Evolutionary conservation across 2,113 vertebrate genomes (phyloP).

Genomic region (Seriola aureovittata): DNA sequence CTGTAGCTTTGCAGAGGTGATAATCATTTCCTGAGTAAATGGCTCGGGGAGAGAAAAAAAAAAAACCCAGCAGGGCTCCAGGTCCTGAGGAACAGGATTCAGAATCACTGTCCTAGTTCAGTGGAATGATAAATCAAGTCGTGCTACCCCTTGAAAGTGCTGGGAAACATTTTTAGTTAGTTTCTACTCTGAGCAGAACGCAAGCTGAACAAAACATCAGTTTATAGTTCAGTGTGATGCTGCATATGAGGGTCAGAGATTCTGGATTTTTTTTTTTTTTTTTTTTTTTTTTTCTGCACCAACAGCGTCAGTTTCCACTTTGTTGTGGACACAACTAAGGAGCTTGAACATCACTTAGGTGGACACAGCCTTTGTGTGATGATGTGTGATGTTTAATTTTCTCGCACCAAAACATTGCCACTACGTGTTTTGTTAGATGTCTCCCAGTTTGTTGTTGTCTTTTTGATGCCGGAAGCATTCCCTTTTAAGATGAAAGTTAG

Average conservation of each 20-base stretch:
- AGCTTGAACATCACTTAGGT: background rate
- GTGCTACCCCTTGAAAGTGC: background rate
- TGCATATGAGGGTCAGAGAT: background rate
- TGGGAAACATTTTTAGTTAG: constrained; percentile 2
- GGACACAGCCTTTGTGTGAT: background rate
- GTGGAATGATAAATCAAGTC: constrained; percentile 23
- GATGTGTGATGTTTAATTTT: background rate
- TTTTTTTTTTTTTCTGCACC: background rate
- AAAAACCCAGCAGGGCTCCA: constrained; percentile 6
- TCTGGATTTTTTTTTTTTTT: background rate
- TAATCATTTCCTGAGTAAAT: constrained; percentile 20
- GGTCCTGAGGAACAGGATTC: constrained; percentile 11
- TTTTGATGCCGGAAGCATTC: constrained; percentile 16
- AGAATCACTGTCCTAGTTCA: constrained; percentile 13
- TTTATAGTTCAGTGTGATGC: background rate
- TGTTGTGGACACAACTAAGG: background rate
- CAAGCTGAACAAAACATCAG: background rate
- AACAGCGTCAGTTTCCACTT: constrained; percentile 2
- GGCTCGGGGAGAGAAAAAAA: background rate
- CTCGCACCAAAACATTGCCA: background rate
- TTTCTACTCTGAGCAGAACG: background rate
- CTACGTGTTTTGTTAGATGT: background rate
- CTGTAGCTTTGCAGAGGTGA: background rate
- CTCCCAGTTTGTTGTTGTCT: background rate
- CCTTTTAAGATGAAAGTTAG: constrained; percentile 44